Evolutionary conservation across 2,113 vertebrate genomes (phyloP).

Genomic region (Dunckerocampus dactyliophorus): DNA sequence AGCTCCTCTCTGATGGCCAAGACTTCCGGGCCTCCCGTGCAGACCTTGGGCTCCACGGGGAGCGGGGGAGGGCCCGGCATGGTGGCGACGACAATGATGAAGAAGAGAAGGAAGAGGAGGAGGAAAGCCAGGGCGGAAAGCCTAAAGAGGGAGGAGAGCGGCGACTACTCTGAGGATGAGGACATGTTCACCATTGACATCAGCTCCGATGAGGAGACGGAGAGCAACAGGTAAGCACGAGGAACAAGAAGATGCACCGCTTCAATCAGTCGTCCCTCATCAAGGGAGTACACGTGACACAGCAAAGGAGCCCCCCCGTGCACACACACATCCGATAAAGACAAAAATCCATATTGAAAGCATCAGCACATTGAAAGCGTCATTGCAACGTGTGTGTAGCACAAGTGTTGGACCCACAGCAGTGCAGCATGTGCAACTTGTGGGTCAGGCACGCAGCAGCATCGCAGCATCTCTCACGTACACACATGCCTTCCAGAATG

Average conservation of each 20-base stretch:
- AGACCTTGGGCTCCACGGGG: constrained; percentile 48
- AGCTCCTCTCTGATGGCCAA: constrained; percentile 77
- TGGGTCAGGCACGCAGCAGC: constrained; percentile 7
- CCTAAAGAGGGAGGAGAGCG: constrained; percentile 78
- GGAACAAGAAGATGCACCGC: not conserved
- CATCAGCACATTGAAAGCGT: not conserved
- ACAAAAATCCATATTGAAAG: constrained; percentile 4
- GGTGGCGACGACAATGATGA: constrained; percentile 53
- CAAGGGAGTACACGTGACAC: too few relatives aligned
- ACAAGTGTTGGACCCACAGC: not conserved
- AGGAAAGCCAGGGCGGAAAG: constrained; percentile 83
- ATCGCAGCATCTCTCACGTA: too few relatives aligned
- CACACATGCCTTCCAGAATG: not conserved
- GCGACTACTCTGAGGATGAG: constrained; percentile 82
- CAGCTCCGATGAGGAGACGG: constrained; percentile 82
- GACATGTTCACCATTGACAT: constrained; percentile 95
- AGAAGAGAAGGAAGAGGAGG: constrained; percentile 90
- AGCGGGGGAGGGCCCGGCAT: constrained; percentile 51
- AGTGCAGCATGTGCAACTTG: constrained; percentile 5
- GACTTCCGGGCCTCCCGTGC: constrained; percentile 57
- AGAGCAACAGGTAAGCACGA: constrained; percentile 45
- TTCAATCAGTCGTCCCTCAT: not conserved
- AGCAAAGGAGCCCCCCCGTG: too few relatives aligned
- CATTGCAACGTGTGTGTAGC: not conserved
- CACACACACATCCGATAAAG: constrained; percentile 7